Base-by-base conservation (phyloP, 2,797 vertebrate species). In the Hypotaenidia okinawae region DNA sequence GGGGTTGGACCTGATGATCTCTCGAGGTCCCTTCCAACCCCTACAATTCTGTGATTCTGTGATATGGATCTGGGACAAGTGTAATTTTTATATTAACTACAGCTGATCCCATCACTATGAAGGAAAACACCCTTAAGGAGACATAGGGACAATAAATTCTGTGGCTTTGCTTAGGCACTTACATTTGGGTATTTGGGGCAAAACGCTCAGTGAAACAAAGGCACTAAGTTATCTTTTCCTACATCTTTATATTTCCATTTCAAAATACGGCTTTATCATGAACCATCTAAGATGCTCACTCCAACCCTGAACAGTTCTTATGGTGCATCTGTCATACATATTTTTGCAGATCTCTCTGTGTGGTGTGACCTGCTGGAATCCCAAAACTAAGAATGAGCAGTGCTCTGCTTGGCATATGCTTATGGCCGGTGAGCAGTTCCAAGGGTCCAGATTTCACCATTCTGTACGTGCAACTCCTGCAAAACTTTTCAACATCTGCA, bases 391-490 rank as follows among this genome's bases (percentile, higher is more conserved):
- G 79, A 88, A 73, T 4, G 21, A 79, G 61, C 77, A 67, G 63
- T 51, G 27, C 25, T 92, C 73, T 69, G 58, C n/a, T 68, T 81
- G 85, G 88, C 69, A 76, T 77, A 54, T 28, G 9, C 18, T 76
- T 80, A 54, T 4, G 11, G 62, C 41, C 81, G 86, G 76, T 12
- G 41, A 89, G 75, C 49, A 70, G 30, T 63, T 93, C 75, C 81
- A 94, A 77, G 45, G 58, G 62, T 54, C 27, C 49, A 45, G 64
- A 73, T 86, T 92, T 92, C 47, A 87, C 52, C 58, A 33, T 93
- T 91, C 67, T 68, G 63, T 28, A 76, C 68, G 16, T 25, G 49
- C 25, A 55, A 9, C 17, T 28, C 30, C 55, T 72, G 41, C n/a
- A 87, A 73, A 10, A 45, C 55, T 77, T 69, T 87, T 55, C 24